Evolutionary conservation across 1,140 invertebrate species (phyloP).

Genomic region (Teleopsis dalmanni): DNA sequence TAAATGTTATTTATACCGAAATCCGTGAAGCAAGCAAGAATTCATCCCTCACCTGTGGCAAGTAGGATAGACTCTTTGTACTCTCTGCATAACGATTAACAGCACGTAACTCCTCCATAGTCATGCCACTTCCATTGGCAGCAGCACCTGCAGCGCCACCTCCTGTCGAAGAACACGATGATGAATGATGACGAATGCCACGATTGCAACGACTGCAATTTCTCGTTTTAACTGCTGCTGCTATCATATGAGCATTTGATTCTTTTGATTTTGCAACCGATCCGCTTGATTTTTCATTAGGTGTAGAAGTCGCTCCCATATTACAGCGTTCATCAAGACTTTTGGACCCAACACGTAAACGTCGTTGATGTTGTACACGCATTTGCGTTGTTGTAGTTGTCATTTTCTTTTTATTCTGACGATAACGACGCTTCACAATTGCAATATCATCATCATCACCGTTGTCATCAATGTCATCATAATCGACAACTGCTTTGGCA

Average conservation of each 20-base stretch:
- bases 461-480: constrained; percentile 28
- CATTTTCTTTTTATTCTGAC: constrained; percentile 39
- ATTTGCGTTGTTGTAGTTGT: constrained; percentile 13
- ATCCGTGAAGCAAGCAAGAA: constrained; percentile 39
- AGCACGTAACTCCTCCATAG: constrained; percentile 71
- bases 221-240: constrained; percentile 11
- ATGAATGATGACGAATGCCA: constrained; percentile 50
- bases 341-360: constrained; percentile 31
- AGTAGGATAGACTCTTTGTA: constrained; percentile 81
- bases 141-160: constrained; percentile 24
- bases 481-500: constrained; percentile 8
- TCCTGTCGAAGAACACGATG: constrained; percentile 52
- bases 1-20: constrained; percentile 29
- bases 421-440: constrained; percentile 35
- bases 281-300: not conserved
- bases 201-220: constrained; percentile 39
- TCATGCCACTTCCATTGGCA: constrained; percentile 56
- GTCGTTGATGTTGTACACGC: constrained; percentile 31
- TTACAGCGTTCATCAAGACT: constrained; percentile 23
- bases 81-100: constrained; percentile 87
- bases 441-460: constrained; percentile 34
- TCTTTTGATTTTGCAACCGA: constrained; percentile 1
- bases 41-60: constrained; percentile 69
- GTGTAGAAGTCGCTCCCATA: not conserved
- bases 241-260: not conserved